Percentiles rank a stretch among this genome's conserved stretches.
These are phyloP conservation scores for Lordiphosa mommai DNA, from an alignment of 1,140 invertebrate species.

Conservation along the genomic window DNA sequence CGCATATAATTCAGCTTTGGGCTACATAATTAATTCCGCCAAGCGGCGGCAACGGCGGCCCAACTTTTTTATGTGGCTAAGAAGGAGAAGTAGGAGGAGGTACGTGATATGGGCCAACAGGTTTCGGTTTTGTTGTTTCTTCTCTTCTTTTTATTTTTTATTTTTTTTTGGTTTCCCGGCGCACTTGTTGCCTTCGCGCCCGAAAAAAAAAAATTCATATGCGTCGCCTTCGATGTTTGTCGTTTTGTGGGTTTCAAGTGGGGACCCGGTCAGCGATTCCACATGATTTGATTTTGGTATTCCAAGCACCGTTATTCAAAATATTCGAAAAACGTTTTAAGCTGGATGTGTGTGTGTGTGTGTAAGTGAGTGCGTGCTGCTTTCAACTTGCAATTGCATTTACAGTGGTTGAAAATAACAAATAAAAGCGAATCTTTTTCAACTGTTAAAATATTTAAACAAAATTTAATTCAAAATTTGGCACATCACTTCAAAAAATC, in stretches of 20 bases:
- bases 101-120: slow-evolving; percentile 77
- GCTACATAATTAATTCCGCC: slow-evolving; percentile 77
- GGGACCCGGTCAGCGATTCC: slow-evolving; percentile 48
- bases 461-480: neutral
- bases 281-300: slow-evolving; percentile 78
- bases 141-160: slow-evolving; percentile 15
- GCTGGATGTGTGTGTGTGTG: slow-evolving; percentile 12
- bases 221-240: slow-evolving; percentile 32
- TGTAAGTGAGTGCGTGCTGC: slow-evolving; percentile 24
- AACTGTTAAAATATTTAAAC: neutral
- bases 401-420: neutral
- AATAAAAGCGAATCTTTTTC: neutral
- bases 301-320: slow-evolving; percentile 77
- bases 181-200: slow-evolving; percentile 62
- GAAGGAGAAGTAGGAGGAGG: slow-evolving; percentile 35
- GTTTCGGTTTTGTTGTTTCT: slow-evolving; percentile 32
- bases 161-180: slow-evolving; percentile 39
- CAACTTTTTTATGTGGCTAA: slow-evolving; percentile 45
- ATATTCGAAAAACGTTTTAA: slow-evolving; percentile 77
- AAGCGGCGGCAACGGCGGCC: slow-evolving; percentile 29
- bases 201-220: slow-evolving; percentile 53
- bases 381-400: slow-evolving; percentile 30
- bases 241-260: slow-evolving; percentile 53
- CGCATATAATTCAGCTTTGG: slow-evolving; percentile 77
- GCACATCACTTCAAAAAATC: too few species aligned